These are phyloP conservation scores for Alloplasta piceator DNA, from an alignment of 2,888 invertebrate genomes.

Conservation along the genomic window DNA sequence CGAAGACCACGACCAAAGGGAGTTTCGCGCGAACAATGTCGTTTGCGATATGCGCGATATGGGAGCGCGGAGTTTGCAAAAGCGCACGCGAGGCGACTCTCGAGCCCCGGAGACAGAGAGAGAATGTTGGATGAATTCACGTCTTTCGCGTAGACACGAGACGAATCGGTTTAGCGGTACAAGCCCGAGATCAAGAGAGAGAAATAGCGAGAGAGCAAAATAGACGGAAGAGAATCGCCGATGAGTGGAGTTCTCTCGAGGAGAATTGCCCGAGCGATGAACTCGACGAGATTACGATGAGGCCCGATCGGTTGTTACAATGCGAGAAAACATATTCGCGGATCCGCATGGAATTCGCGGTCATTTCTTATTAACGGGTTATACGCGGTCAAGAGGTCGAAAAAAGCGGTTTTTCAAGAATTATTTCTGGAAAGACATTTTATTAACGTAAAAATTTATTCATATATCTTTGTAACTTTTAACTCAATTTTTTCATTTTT, in stretches of 20 bases:
- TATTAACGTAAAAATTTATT: too few relatives aligned
- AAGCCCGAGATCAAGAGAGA: slow-evolving; percentile 8
- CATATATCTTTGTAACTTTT: too few relatives aligned
- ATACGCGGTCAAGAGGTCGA: too few relatives aligned
- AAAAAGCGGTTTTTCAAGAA: too few relatives aligned
- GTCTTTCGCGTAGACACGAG: slow-evolving; percentile 39
- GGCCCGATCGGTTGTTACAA: slow-evolving; percentile 18
- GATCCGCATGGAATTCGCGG: background rate
- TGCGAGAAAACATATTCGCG: slow-evolving; percentile 16
- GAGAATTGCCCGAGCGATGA: slow-evolving; percentile 39
- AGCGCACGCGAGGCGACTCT: slow-evolving; percentile 17
- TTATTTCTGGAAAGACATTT: too few relatives aligned
- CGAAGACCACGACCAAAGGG: background rate
- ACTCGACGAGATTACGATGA: slow-evolving; percentile 50
- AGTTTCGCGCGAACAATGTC: slow-evolving; percentile 43
- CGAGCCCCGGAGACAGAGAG: slow-evolving; percentile 13
- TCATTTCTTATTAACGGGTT: background rate
- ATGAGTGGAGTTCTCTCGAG: slow-evolving; percentile 14
- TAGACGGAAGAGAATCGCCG: slow-evolving; percentile 41
- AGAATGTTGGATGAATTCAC: slow-evolving; percentile 11
- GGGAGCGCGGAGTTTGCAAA: slow-evolving; percentile 17
- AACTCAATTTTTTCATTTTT: too few relatives aligned
- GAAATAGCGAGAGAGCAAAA: slow-evolving; percentile 23
- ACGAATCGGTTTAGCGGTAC: slow-evolving; percentile 60
- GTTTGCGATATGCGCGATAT: slow-evolving; percentile 31